Percentiles rank a stretch among this genome's conserved stretches.
phyloP scores from a whole-genome alignment of 2,888 invertebrate genomes.

The Tineola bisselliella region DNA sequence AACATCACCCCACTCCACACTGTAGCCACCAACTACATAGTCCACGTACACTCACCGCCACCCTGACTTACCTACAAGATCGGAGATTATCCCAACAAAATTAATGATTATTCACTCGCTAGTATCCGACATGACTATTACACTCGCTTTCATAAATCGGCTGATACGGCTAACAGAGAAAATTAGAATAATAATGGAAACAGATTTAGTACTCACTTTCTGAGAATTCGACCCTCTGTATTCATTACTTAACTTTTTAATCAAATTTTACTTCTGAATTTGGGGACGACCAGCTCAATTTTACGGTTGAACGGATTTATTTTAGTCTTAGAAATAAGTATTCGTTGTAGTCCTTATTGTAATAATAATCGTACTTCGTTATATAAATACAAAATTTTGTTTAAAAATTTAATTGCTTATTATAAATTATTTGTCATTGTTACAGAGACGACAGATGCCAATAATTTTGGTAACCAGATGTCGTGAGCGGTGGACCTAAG shows the following conservation, averaged over 20 bases:
- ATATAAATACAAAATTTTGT: neutral
- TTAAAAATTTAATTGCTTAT: too few species aligned
- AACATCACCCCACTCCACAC: neutral
- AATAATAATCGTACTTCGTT: slow-evolving; percentile 32
- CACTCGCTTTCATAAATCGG: neutral
- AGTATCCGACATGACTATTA: neutral
- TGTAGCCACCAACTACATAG: neutral
- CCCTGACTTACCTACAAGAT: neutral
- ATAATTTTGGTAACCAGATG: slow-evolving; percentile 30
- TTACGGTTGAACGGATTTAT: slow-evolving; percentile 55
- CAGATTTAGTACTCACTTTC: slow-evolving; percentile 3
- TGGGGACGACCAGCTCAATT: slow-evolving; percentile 55
- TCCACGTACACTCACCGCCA: neutral
- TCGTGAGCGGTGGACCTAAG: slow-evolving; percentile 54
- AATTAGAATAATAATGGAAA: slow-evolving; percentile 5
- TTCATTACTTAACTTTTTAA: slow-evolving; percentile 31
- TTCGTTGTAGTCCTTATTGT: slow-evolving; percentile 51
- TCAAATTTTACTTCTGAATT: slow-evolving; percentile 52
- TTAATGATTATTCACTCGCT: slow-evolving; percentile 11
- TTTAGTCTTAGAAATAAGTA: slow-evolving; percentile 52
- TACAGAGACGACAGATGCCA: slow-evolving; percentile 44
- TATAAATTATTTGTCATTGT: slow-evolving; percentile 24
- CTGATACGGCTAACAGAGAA: slow-evolving; percentile 2
- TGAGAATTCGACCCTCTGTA: neutral
- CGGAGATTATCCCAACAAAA: slow-evolving; percentile 11